Percentiles rank a stretch among this genome's conserved stretches.
Conservation (phyloP, 2,888 invertebrate genomes). For the Caenorhabditis sp. region DNA sequence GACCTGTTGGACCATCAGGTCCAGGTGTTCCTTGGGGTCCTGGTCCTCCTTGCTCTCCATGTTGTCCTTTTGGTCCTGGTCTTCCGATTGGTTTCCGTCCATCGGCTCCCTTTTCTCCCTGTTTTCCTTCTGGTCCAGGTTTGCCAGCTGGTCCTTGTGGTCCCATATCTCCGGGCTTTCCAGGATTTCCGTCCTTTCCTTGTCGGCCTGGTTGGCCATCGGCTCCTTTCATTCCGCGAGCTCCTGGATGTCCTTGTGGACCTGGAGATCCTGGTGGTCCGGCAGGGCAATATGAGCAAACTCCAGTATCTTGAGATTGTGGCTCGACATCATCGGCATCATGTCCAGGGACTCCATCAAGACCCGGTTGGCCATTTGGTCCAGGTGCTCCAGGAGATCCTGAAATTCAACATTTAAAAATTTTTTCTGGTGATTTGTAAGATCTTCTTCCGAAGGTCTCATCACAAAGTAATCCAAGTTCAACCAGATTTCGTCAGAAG, state of each 20-base stretch:
- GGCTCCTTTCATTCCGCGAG: constrained; percentile 48
- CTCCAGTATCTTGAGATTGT: constrained; percentile 27
- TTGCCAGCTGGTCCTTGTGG: constrained; percentile 42
- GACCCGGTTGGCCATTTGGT: constrained; percentile 49
- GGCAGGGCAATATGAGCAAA: constrained; percentile 48
- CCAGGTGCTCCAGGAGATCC: constrained; percentile 46
- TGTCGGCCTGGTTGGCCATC: constrained; percentile 42
- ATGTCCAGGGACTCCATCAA: constrained; percentile 48
- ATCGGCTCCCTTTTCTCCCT: constrained; percentile 49
- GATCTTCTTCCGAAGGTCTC: too few relatives aligned
- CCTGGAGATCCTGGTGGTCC: constrained; percentile 54
- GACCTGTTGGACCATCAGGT: constrained; percentile 28
- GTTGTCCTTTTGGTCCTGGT: constrained; percentile 48
- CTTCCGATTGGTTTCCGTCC: constrained; percentile 46
- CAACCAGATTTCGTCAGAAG: too few relatives aligned
- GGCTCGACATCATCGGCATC: constrained; percentile 51
- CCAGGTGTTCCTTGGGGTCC: constrained; percentile 46
- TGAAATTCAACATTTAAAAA: too few relatives aligned
- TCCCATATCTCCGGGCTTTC: constrained; percentile 53
- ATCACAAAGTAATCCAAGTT: too few relatives aligned
- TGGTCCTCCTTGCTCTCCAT: constrained; percentile 38
- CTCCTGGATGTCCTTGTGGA: constrained; percentile 47
- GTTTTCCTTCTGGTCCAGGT: constrained; percentile 39
- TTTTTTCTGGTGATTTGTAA: too few relatives aligned
- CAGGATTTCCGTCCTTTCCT: constrained; percentile 52